A percentile compares a stretch with the other conserved stretches of the same genome.
These are phyloP conservation scores for Gephyroberyx darwinii DNA, from an alignment of 2,797 vertebrate species.

Conservation along the genomic window DNA sequence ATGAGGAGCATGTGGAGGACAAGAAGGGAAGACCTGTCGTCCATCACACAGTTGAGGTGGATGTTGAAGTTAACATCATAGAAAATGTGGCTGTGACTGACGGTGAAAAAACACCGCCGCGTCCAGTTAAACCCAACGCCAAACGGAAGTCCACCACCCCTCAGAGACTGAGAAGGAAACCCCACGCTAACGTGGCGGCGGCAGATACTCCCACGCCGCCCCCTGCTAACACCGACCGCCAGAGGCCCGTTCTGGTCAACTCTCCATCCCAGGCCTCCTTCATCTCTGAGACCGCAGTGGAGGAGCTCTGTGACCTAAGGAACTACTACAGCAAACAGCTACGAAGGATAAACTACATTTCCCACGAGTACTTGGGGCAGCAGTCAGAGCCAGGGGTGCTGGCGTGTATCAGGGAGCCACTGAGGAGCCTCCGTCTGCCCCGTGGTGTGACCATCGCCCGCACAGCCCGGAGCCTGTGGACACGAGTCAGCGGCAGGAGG, in stretches of 20 bases:
- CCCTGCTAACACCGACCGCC: not conserved
- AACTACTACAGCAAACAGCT: constrained; percentile 81
- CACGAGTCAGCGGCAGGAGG: constrained; percentile 75
- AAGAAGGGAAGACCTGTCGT: not conserved
- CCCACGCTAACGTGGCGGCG: not conserved
- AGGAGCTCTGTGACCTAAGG: constrained; percentile 78
- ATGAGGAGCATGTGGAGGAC: not conserved
- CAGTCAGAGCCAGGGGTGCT: constrained; percentile 66
- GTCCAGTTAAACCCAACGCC: constrained; percentile 30
- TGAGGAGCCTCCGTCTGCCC: constrained; percentile 75
- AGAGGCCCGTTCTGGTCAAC: constrained; percentile 24
- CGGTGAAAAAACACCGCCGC: constrained; percentile 8
- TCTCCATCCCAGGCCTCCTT: constrained; percentile 75
- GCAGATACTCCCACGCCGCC: not conserved
- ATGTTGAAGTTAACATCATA: constrained; percentile 64
- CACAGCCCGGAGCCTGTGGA: constrained; percentile 78
- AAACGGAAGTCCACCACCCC: constrained; percentile 57
- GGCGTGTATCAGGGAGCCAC: constrained; percentile 77
- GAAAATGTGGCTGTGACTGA: constrained; percentile 15
- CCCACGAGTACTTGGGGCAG: constrained; percentile 78
- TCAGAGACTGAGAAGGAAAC: constrained; percentile 51
- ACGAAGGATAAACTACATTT: constrained; percentile 78
- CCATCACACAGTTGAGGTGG: constrained; percentile 62
- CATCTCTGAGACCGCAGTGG: constrained; percentile 76
- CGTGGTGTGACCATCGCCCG: constrained; percentile 60